Evolutionary conservation across 2,888 invertebrate species (phyloP), one percentile per base, ranked within the genome.

Genomic region (Lymantria dispar): DNA sequence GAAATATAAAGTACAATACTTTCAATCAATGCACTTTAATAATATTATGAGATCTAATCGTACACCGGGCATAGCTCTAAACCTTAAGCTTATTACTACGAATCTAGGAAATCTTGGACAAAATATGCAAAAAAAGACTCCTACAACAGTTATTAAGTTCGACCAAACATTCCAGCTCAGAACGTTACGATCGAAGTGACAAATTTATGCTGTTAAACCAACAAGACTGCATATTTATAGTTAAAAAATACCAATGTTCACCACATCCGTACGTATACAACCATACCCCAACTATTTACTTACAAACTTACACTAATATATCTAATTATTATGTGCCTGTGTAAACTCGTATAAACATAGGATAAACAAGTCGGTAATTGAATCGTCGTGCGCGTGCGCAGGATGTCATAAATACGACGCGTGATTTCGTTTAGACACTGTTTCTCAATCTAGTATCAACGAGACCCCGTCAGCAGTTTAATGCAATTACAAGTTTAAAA

Each of bases 311-410:
- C 41, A 47, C 51, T 47, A 43, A 48, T 48, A 67, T 68, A 60
- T 54, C 56, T 72, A 72, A 76, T 77, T 64, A 72, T 69, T 62
- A 58, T 62, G 60, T 63, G 61, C 44, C 62, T 57, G 52, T 63
- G 58, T 62, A 62, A 68, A 59, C 67, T 65, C 61, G 68, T 73
- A 65, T 76, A 71, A 75, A 75, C 70, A 70, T 60, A 51, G 56
- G 59, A 70, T 78, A 78, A 76, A 78, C 78, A 78, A 54, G 51
- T 50, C 57, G 51, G 71, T 61, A 65, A 76, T 76, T 70, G 77
- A 72, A 70, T 68, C 60, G 62, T 65, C 59, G 59, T 58, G 49
- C 52, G 54, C 65, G 56, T 53, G 50, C 53, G 53, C 68, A 68
- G 76, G 75, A 76, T 65, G 77, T 73, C 70, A 67, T 76, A 72